phyloP scores from a whole-genome alignment of 1,140 invertebrate genomes.

The Tribolium madens region DNA sequence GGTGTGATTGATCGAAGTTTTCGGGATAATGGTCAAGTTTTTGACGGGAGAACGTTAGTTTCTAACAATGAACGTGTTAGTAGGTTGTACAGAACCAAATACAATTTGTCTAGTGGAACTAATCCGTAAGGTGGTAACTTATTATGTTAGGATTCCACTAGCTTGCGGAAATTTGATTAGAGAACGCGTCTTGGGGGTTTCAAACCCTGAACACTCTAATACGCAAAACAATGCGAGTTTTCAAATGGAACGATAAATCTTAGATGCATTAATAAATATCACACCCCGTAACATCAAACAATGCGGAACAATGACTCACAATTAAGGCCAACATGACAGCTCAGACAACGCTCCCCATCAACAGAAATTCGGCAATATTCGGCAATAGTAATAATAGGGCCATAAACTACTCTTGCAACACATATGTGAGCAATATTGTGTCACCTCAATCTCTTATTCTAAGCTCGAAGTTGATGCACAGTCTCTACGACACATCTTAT shows the following conservation, averaged over 20 bases:
- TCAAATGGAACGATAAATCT: conserved; percentile 39
- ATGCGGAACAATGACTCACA: conserved; percentile 23
- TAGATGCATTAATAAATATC: conserved; percentile 26
- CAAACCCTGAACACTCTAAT: conserved; percentile 40
- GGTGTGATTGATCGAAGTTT: conserved; percentile 7
- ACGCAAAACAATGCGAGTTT: conserved; percentile 41
- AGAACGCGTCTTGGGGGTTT: conserved; percentile 40
- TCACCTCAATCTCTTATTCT: conserved; percentile 26
- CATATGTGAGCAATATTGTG: conserved; percentile 18
- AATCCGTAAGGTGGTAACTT: conserved; percentile 49
- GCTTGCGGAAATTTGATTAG: conserved; percentile 48
- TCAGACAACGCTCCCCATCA: conserved; percentile 22
- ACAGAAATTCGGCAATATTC: conserved; percentile 25
- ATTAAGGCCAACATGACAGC: conserved; percentile 14
- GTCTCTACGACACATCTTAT: conserved; percentile 8
- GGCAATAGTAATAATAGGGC: conserved; percentile 29
- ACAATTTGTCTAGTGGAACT: conserved; percentile 52
- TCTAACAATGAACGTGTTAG: conserved; percentile 1
- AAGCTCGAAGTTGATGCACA: conserved; percentile 9
- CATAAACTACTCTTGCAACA: conserved; percentile 10
- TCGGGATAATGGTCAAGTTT: not conserved
- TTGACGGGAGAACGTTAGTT: conserved; percentile 8
- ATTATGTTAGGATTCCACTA: conserved; percentile 50
- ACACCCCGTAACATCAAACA: conserved; percentile 20
- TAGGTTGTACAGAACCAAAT: conserved; percentile 44